These are phyloP conservation scores for Sinelater perroti DNA, from an alignment of 2,888 invertebrate species.

Conservation along the genomic window DNA sequence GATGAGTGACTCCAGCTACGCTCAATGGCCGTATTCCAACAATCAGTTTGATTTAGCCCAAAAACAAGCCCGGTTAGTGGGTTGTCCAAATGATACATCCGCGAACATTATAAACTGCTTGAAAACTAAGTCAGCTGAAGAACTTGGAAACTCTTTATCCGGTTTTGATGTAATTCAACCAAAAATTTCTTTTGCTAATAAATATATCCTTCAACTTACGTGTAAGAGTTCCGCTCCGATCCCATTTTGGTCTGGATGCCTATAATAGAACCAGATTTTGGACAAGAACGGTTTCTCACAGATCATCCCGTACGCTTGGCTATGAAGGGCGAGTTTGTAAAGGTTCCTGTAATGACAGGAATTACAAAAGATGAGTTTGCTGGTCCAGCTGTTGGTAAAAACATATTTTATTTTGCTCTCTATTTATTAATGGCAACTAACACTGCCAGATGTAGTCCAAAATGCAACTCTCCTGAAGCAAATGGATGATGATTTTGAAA, in stretches of 20 bases:
- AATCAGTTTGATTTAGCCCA: conserved; percentile 67
- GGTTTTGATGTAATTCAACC: conserved; percentile 60
- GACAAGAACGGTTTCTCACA: conserved; percentile 69
- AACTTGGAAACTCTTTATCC: conserved; percentile 62
- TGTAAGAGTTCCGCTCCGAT: conserved; percentile 64
- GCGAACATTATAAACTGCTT: conserved; percentile 69
- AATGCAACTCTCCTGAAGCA: conserved; percentile 65
- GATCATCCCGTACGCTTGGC: conserved; percentile 68
- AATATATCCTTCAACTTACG: no score
- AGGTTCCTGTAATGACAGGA: conserved; percentile 71
- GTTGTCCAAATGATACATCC: conserved; percentile 66
- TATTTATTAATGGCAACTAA: neutral
- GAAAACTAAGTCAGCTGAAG: conserved; percentile 62
- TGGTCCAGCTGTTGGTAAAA: conserved; percentile 61
- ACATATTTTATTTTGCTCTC: no score
- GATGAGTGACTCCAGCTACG: conserved; percentile 71
- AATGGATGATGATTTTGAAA: conserved; percentile 69
- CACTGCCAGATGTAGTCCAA: conserved; percentile 62
- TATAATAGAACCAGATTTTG: conserved; percentile 71
- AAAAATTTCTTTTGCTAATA: neutral
- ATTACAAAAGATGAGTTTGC: conserved; percentile 73
- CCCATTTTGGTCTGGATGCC: conserved; percentile 68
- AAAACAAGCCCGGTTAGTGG: conserved; percentile 68
- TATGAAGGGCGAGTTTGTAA: conserved; percentile 64
- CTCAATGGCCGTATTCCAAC: conserved; percentile 64